Evolutionary conservation across 2,113 vertebrate species (phyloP), one percentile per base, ranked within the genome.

Genomic region (Platichthys flesus): DNA sequence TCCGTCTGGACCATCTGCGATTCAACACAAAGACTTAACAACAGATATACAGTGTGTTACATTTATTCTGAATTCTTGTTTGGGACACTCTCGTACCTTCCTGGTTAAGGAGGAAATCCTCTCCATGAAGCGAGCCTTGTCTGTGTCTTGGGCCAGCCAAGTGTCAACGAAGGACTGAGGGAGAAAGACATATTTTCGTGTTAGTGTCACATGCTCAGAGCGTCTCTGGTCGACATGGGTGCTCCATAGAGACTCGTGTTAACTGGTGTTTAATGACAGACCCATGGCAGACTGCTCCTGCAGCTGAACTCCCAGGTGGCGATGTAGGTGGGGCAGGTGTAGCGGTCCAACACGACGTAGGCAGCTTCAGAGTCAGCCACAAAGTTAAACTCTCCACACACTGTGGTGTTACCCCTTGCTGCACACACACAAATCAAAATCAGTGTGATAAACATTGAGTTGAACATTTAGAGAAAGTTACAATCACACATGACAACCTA

Each of bases 331-430:
- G 93, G 94, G 47, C 93, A 96, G 23, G 70, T 83, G 83, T 78
- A 93, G 8, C 92, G 84, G 67, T 94, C 94, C 70, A 95, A 76
- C 40, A 95, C 93, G 10, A 93, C 69, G 77, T 92, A 91, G 31
- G 94, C 94, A 3, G 94, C 94, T 85, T 95, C 94, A 9, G 94
- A 90, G 75, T 95, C 94, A 3, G 89, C 81, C 28, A 89, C 87
- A 61, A 96, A 96, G 91, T 95, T 95, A 67, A 93, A 95, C 86
- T 95, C 94, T 12, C 90, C 92, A 37, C 93, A 95, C 2, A 82
- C 12, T 0, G 92, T 94, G 21, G 23, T 51, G 85, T 96, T 96
- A 3, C 94, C 94, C 45, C 90, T 90, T 61, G 88, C 94, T 95
- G 16, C 24, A 18, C 57, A 59, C 18, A 60, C 28, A 58, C 15